Conservation (phyloP, 2,797 vertebrate genomes). For the Heterohyrax brucei region DNA sequence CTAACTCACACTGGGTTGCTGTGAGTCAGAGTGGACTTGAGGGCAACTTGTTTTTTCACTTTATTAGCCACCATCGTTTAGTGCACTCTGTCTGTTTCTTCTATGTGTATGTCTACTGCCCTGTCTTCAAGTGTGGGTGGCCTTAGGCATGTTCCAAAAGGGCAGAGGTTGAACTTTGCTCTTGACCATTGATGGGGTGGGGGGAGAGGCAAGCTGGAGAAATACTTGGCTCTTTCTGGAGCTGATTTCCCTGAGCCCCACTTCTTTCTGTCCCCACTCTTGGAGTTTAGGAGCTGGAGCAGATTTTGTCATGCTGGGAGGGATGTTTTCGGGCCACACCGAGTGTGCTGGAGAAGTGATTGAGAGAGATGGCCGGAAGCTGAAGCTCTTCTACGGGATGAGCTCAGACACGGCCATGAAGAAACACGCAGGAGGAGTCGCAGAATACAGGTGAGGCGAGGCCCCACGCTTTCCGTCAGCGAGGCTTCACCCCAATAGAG, state of each 20-base stretch:
- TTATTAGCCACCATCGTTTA: not conserved
- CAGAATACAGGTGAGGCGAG: constrained; percentile 96
- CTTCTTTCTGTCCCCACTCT: not conserved
- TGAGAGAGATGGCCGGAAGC: constrained; percentile 97
- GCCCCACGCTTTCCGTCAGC: fast-evolving
- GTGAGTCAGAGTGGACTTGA: not conserved
- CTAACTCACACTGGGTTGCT: not conserved
- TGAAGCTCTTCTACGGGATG: constrained; percentile 99
- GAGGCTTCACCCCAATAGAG: not conserved
- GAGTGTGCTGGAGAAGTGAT: constrained; percentile 97
- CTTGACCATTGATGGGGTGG: not conserved
- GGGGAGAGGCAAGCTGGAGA: fast-evolving
- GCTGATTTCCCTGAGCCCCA: not conserved
- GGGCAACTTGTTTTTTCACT: not conserved
- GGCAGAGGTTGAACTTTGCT: not conserved
- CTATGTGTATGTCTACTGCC: not conserved
- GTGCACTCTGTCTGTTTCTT: fast-evolving
- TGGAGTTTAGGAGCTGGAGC: constrained; percentile 95
- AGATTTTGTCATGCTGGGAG: constrained; percentile 99
- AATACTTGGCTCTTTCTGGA: not conserved
- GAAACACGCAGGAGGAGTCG: constrained; percentile 97
- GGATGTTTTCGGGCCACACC: constrained; percentile 98
- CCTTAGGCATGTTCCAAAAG: not conserved
- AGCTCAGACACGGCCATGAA: constrained; percentile 99
- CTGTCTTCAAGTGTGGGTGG: fast-evolving